These are phyloP conservation scores for Tenthredo distinguenda DNA, from an alignment of 2,888 invertebrate species.

Conservation along the genomic window DNA sequence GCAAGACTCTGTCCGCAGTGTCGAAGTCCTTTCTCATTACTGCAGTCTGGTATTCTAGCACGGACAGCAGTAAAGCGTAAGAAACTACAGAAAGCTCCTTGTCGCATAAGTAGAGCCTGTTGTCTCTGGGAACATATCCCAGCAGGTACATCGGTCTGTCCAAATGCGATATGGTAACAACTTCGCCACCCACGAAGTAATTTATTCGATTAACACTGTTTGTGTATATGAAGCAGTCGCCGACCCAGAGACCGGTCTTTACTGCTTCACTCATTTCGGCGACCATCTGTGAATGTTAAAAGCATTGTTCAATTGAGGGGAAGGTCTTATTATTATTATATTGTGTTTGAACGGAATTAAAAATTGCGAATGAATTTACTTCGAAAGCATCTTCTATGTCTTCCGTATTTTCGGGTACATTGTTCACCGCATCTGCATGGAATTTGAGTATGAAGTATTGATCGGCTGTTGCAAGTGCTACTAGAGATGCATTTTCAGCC, in stretches of 20 bases:
- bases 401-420: conserved; percentile 88
- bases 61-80: conserved; percentile 95
- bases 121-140: conserved; percentile 97
- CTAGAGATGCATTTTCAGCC: conserved; percentile 97
- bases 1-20: conserved; percentile 95
- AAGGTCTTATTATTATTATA: not conserved
- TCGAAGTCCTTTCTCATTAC: conserved; percentile 99
- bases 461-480: conserved; percentile 97
- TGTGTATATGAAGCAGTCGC: conserved; percentile 99
- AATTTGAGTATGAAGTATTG: conserved; percentile 96
- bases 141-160: conserved; percentile 98
- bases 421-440: conserved; percentile 89
- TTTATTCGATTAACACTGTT: conserved; percentile 98
- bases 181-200: conserved; percentile 99
- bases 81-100: conserved; percentile 98
- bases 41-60: conserved; percentile 99
- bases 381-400: conserved; percentile 97
- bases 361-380: conserved; percentile 78
- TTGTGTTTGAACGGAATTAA: not conserved
- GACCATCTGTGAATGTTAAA: conserved; percentile 82
- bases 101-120: conserved; percentile 96
- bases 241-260: conserved; percentile 97
- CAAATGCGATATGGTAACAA: conserved; percentile 98
- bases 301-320: not conserved
- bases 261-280: conserved; percentile 95